Evolutionary conservation across 2,113 vertebrate species (phyloP), one percentile per base, ranked within the genome.

Genomic region (Amphiprion percula): DNA sequence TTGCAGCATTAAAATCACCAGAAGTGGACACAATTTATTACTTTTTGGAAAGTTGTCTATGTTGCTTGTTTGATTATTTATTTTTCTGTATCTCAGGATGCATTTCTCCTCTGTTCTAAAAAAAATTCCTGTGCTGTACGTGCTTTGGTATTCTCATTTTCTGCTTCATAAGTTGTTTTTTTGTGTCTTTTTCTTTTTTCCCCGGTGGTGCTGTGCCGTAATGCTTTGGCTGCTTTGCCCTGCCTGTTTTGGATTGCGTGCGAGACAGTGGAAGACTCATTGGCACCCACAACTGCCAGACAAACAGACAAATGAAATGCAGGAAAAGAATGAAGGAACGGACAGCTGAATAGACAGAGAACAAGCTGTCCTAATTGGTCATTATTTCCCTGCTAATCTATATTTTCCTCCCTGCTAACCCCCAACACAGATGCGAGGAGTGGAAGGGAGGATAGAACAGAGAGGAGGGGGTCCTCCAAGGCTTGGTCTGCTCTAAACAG

Each of bases 301-400:
- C 77, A 83, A 78, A 83, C 58, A 83, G 74, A 85, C 67, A 86
- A 83, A 74, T 81, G 77, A 83, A 90, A 86, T 44, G 65, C 68
- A 84, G 71, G 70, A 39, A 80, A 74, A 60, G 52, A 82, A 74
- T 80, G 60, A 74, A 64, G 54, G 72, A 75, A 74, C 21, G 58
- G 60, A 84, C 85, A 84, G 76, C 79, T 56, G 85, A 87, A 83
- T 68, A 65, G 83, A 58, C 80, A 83, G 26, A 75, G 83, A 85
- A 88, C 80, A 90, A 87, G 84, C 77, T 6, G 44, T 73, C 63
- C 74, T 90, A 90, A 92, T 88, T 90, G 89, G 86, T 87, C 84
- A 88, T 92, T 92, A 83, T 85, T 90, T 84, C 49, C 73, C 73
- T 59, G 69, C 74, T 88, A 84, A 87, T 88, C 80, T 88, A 84